A percentile compares a stretch with the other conserved stretches of the same genome.
These are phyloP conservation scores for Ciconia stormi DNA, from an alignment of 2,113 vertebrate genomes.

Conservation along the genomic window DNA sequence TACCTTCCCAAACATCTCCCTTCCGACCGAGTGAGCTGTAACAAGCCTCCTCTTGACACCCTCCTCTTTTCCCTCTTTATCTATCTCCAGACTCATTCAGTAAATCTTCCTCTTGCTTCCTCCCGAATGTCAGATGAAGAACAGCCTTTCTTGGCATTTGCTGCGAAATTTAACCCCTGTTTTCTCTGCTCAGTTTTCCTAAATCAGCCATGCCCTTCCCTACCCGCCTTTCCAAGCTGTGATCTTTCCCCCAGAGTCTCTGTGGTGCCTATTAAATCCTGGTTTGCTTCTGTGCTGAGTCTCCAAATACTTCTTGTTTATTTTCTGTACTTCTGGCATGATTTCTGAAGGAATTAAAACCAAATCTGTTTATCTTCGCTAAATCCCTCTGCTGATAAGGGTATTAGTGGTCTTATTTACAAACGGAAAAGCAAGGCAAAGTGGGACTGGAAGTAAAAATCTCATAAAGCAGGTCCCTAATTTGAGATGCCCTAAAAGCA, in stretches of 20 bases:
- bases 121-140: neutral
- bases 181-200: neutral
- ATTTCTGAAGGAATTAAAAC: conserved; percentile 52
- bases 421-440: neutral
- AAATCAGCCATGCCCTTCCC: neutral
- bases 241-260: neutral
- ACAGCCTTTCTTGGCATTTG: neutral
- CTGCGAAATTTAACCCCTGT: neutral
- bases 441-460: neutral
- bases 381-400: conserved; percentile 49
- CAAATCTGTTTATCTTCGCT: conserved; percentile 57
- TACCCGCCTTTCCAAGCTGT: neutral
- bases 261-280: neutral
- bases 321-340: conserved; percentile 33
- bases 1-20: neutral
- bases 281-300: neutral
- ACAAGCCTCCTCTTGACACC: neutral
- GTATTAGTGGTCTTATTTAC: conserved; percentile 33
- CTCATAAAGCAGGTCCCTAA: neutral
- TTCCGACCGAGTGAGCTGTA: neutral
- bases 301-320: conserved; percentile 53
- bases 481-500: neutral
- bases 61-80: neutral
- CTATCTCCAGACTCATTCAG: neutral
- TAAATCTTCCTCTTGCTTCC: neutral